Base-by-base conservation (phyloP, 1,140 invertebrate species). In the Calephelis virginiensis region DNA sequence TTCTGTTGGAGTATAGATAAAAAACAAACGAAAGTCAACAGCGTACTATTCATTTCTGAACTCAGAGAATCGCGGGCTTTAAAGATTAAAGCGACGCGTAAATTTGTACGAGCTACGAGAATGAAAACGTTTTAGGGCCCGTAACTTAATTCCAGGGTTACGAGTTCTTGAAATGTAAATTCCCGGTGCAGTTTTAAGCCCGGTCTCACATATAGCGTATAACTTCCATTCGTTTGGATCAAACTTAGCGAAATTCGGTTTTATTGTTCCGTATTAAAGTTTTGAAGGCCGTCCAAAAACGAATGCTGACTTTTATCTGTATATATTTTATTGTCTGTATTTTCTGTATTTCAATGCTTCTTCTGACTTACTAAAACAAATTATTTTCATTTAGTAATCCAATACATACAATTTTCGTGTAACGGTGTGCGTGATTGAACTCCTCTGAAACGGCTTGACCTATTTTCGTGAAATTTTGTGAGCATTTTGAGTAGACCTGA, bases 41-140 rank as follows among this genome's bases (percentile, higher is more conserved):
- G 53, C 17, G 14, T 17, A 11, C 17, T 56, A 56, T 56, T 56
- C 12, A 56, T 56, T 37, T 37, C 53, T 37, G 53, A 28, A 56
- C 28, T 56, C 53, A 38, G 53, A 56, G 17, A 56, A 56, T 56
- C 10, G 53, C 53, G 12, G 53, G 53, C 53, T 56, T 56, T 56
- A 56, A 56, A 56, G 53, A 56, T 56, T 56, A 56, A 56, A 56
- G 53, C 53, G 53, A 56, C 53, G 53, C 53, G 53, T 56, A 56
- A 56, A 56, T 56, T 56, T 56, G 53, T 56, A 56, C 50, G 50
- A 56, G 50, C 50, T 56, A 56, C 28, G 50, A 56, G 50, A 56
- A 56, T 56, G 50, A 56, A 56, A 56, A 56, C 50, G 50, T 56
- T 56, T 56, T 56, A 56, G 50, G 50, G 28, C 28, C 50, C 50